Conservation (phyloP, 2,113 vertebrate species). For the Sitta europaea region DNA sequence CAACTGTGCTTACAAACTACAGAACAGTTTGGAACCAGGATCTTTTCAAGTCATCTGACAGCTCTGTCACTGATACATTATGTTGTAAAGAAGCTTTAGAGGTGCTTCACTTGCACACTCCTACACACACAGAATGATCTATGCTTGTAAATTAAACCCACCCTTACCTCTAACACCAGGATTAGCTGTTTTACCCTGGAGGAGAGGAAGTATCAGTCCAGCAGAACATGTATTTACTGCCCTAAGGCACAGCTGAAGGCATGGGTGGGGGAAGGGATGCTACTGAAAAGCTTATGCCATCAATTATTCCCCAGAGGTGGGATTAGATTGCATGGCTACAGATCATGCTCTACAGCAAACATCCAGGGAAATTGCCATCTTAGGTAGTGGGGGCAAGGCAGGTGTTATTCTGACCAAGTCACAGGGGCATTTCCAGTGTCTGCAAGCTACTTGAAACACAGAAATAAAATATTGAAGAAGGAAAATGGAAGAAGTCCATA, state of each 20-base stretch:
- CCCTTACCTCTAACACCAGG: not conserved
- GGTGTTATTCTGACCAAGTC: not conserved
- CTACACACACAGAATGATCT: not conserved
- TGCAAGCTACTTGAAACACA: not conserved
- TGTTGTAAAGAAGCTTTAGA: not conserved
- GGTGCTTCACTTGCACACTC: not conserved
- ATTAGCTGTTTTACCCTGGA: not conserved
- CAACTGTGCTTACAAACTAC: not conserved
- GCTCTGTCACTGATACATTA: not conserved
- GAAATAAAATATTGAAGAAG: not conserved
- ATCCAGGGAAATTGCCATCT: not conserved
- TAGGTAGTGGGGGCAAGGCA: not conserved
- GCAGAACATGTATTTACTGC: not conserved
- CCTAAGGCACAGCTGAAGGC: not conserved
- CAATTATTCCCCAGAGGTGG: not conserved
- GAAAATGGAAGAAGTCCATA: not conserved
- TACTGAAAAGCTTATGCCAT: not conserved
- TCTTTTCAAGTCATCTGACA: not conserved
- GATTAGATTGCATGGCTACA: not conserved
- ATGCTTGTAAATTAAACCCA: not conserved
- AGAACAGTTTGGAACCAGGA: not conserved
- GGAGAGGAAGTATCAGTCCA: not conserved
- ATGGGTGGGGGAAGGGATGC: not conserved
- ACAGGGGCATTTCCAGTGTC: not conserved
- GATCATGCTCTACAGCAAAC: not conserved